These are phyloP conservation scores for Sturnus vulgaris DNA, from an alignment of 2,113 vertebrate genomes.

Conservation along the genomic window DNA sequence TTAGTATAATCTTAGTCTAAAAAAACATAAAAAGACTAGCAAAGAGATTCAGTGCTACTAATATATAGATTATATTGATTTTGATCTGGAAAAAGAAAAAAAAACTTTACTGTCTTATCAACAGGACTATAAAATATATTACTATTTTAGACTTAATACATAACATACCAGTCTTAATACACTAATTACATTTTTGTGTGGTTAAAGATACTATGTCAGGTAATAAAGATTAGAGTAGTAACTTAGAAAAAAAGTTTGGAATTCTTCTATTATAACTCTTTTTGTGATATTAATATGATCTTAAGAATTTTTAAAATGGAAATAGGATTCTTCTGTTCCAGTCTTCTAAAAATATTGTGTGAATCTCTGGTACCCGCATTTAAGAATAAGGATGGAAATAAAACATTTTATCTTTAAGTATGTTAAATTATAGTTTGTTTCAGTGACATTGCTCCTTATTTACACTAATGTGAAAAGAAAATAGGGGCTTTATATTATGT, in stretches of 20 bases:
- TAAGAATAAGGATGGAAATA: neutral
- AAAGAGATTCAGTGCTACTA: neutral
- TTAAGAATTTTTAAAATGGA: neutral
- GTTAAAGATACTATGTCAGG: neutral
- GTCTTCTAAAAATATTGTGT: neutral
- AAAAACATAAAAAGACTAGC: neutral
- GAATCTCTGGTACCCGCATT: neutral
- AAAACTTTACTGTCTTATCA: neutral
- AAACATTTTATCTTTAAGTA: neutral
- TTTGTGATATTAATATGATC: neutral
- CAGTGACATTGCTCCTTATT: neutral
- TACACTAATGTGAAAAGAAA: neutral
- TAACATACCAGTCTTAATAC: neutral
- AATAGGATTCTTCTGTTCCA: neutral
- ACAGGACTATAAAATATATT: neutral
- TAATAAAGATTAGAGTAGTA: neutral
- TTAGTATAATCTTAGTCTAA: neutral
- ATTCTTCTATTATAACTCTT: neutral
- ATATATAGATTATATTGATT: neutral
- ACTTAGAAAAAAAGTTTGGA: neutral
- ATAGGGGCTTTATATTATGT: fast-evolving
- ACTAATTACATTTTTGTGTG: neutral
- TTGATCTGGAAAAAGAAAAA: neutral
- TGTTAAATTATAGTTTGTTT: neutral
- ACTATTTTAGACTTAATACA: neutral